Base-by-base conservation (phyloP, 1,140 invertebrate species). In the Scaptodrosophila lebanonensis region DNA sequence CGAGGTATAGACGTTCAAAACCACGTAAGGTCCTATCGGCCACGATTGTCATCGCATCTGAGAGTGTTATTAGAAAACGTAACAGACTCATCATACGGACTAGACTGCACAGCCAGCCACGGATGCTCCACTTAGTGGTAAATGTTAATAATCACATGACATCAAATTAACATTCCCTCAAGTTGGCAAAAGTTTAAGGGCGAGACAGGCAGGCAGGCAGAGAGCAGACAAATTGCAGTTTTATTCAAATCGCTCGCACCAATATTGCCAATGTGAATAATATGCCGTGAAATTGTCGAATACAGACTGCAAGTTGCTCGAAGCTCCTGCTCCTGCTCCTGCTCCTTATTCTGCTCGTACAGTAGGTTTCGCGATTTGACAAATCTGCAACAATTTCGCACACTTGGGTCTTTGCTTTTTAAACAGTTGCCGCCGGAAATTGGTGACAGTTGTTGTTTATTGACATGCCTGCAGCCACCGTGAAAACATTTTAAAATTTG, bases 401-500 rank as follows among this genome's bases (percentile, higher is more conserved):
- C 75, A 82, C 75, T 82, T 69, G 75, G 39, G 53, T 36, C 18
- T 16, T 49, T 57, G 59, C 56, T 27, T 61, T 49, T 44, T 47
- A 36, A 51, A 47, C 61, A 59, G 54, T 59, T 52, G 49, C 56
- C 42, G 49, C 11, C 62, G 62, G 50, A 65, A 65, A 65, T 65
- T 82, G 75, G 75, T 75, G 75, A 82, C 75, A 82, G 75, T 82
- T 82, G 75, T 73, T 82, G 75, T 82, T 82, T 82, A 82, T 82
- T 82, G 75, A 75, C 69, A 82, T 48, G 69, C 70, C 62, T 51
- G 69, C 72, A 82, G 75, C 75, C 75, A 82, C 75, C 75, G 75
- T 82, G 75, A 82, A 82, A 75, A 82, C 76, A 82, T 82, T 82
- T 82, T 82, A 82, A 75, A 82, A 82, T 82, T 82, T 82, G 53